phyloP scores from a whole-genome alignment of 2,888 invertebrate genomes.

The Gymnocheta viridis region DNA sequence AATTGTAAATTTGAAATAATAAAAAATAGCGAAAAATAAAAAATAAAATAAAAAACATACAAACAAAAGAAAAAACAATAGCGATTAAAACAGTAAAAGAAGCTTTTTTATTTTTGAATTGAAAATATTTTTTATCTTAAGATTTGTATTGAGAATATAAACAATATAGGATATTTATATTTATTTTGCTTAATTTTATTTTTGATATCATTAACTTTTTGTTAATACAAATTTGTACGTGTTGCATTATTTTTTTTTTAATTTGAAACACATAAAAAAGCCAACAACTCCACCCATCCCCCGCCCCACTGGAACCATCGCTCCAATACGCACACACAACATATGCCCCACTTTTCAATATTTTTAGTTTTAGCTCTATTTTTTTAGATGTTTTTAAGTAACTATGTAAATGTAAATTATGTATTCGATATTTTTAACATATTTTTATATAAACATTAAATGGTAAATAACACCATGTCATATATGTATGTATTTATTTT shows the following conservation, averaged over 20 bases:
- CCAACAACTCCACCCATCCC: background rate
- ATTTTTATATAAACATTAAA: slow-evolving; percentile 64
- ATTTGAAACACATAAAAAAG: background rate
- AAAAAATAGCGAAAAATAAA: too few relatives aligned
- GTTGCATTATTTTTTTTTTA: slow-evolving; percentile 46
- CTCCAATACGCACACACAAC: slow-evolving; percentile 32
- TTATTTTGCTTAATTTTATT: slow-evolving; percentile 44
- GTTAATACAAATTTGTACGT: slow-evolving; percentile 60
- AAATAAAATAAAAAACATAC: slow-evolving; percentile 2
- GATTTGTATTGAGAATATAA: slow-evolving; percentile 25
- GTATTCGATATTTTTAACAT: slow-evolving; percentile 59
- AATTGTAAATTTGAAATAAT: slow-evolving; percentile 63
- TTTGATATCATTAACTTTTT: slow-evolving; percentile 38
- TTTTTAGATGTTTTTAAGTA: slow-evolving; percentile 55
- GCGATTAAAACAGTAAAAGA: slow-evolving; percentile 10
- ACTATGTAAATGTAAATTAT: slow-evolving; percentile 62
- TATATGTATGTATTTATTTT: slow-evolving; percentile 58
- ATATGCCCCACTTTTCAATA: slow-evolving; percentile 25
- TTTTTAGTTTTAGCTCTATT: slow-evolving; percentile 28
- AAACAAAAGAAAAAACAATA: slow-evolving; percentile 37
- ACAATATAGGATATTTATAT: slow-evolving; percentile 17
- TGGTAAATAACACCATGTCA: slow-evolving; percentile 52
- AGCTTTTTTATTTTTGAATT: slow-evolving; percentile 39
- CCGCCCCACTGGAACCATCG: background rate
- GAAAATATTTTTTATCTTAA: slow-evolving; percentile 7